These are phyloP conservation scores for Falcunculus frontatus DNA, from an alignment of 2,113 vertebrate genomes.

Conservation along the genomic window DNA sequence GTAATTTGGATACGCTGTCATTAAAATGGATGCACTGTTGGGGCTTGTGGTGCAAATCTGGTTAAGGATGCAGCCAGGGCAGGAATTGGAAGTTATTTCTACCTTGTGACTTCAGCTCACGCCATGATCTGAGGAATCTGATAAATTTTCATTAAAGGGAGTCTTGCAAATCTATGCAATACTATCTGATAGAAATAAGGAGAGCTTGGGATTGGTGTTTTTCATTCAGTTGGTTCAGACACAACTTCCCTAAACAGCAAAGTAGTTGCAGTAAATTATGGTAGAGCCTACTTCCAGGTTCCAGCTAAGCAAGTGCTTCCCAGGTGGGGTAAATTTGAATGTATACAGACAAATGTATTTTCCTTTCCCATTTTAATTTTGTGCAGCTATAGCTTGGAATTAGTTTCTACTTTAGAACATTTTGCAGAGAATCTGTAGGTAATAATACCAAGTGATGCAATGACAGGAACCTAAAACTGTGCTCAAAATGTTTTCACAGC, in stretches of 20 bases:
- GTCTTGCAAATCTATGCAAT: neutral
- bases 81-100: neutral
- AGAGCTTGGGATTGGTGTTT: neutral
- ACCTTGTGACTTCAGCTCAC: neutral
- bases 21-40: neutral
- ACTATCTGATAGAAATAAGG: neutral
- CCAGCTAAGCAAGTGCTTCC: neutral
- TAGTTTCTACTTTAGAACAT: neutral
- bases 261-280: neutral
- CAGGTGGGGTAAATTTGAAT: neutral
- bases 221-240: neutral
- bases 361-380: neutral
- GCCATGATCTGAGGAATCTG: neutral
- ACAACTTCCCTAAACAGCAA: neutral
- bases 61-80: neutral
- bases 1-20: neutral
- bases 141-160: neutral
- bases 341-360: neutral
- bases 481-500: constrained; percentile 73
- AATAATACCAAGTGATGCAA: neutral
- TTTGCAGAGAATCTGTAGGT: neutral
- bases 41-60: neutral
- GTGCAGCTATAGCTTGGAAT: neutral
- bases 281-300: neutral
- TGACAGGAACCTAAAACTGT: constrained; percentile 15